Base-by-base conservation (phyloP, 2,797 vertebrate species). In the Rhinatrema bivittatum region DNA sequence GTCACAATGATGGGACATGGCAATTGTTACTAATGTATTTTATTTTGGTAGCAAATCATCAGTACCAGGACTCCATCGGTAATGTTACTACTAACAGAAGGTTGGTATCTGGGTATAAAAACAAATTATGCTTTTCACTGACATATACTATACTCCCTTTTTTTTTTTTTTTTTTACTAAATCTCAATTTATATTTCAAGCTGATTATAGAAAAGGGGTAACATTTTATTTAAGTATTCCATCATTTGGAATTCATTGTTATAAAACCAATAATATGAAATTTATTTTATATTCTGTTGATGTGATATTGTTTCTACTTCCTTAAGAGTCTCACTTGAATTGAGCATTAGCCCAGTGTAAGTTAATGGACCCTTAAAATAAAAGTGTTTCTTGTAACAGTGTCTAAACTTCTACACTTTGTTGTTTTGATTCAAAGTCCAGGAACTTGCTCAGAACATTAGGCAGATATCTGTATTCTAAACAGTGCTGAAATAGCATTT, bases 11-110 rank as follows among this genome's bases (percentile, higher is more conserved):
- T 46, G 66, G 73, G 72, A 79, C 77, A 82, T 74, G 81, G 81
- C 67, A 77, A 77, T 71, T 71, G 63, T 82, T 78, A 75, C 71
- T 55, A 49, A 82, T 82, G 79, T 68, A 65, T 81, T 78, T 81
- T 79, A 82, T 79, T 76, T 78, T 79, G 68, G 61, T 63, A 70
- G 72, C 78, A 76, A 79, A 78, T 74, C 54, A 71, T 68, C 52
- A 42, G 6, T 65, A 60, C 56, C 52, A 68, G 53, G 51, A 59
- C 59, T 57, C 73, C 62, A 74, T 58, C 67, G 70, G 46, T 56
- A 56, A 66, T 60, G 68, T 69, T 70, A 74, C 71, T 74, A 72
- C 56, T 56, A 59, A 70, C 62, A 56, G 38, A 60, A 65, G 49
- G 45, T 59, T 62, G n/a, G 43, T 45, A 67, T 77, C 53, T 61